Base-by-base conservation (phyloP, 2,113 vertebrate species). In the Tupaia tana region DNA sequence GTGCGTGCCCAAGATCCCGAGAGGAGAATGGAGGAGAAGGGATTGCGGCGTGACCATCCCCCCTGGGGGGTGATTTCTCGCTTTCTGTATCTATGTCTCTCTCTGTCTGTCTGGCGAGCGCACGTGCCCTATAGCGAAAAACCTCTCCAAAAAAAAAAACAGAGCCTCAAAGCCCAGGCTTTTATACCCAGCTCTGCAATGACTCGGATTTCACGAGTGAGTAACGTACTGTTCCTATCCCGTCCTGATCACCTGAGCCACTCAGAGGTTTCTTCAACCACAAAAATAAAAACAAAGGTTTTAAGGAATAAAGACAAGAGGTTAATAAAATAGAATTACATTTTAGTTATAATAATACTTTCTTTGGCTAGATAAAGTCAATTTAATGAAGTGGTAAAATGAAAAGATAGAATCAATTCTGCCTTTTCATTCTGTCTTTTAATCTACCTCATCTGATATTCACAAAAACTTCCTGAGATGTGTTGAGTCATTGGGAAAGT, bases 271-370 rank as follows among this genome's bases (percentile, higher is more conserved):
- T 85, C 80, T 89, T 90, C 63, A 54, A 82, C 10, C 75, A 84
- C 34, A 90, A 85, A 92, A 75, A 54, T 8, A 85, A 95, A 86
- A 89, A 79, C 16, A 77, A 88, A 82, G 11, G 19, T 59, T 95
- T 79, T 43, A 77, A 82, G 59, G 86, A 89, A 75, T 56, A 82
- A 83, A 93, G 29, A 22, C n/a, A 86, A 70, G 54, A 29, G 12
- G 9, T 85, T 80, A n/a, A 27, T 64, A 80, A 92, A 80, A 86
- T 3, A 43, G 18, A 92, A 94, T 52, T 74, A 70, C 4, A 52
- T 80, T 95, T 95, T 93, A 87, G 85, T 87, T 79, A 43, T 34
- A 74, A 82, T 31, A 70, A 43, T 27, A 69, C 77, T 93, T 95
- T 90, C 67, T 97, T 70, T 78, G 59, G 61, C 15, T 67, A 83